Evolutionary conservation across 2,113 vertebrate species (phyloP).

Genomic region (Caranx melampygus): DNA sequence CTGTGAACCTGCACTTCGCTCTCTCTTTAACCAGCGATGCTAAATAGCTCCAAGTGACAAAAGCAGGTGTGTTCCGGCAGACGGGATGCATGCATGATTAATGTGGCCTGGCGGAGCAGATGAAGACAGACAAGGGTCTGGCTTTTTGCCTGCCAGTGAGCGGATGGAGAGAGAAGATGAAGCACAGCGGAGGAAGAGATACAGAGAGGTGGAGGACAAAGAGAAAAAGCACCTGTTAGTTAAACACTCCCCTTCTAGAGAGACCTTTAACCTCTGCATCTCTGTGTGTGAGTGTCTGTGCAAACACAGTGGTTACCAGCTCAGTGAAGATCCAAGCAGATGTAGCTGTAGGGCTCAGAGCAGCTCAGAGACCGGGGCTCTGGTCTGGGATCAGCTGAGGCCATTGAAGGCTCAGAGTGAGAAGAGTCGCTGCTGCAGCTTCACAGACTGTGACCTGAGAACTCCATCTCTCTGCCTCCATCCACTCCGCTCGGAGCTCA

Average conservation of each 20-base stretch:
- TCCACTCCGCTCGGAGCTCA: background rate
- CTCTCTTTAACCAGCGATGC: constrained; percentile 60
- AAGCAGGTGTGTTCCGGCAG: constrained; percentile 53
- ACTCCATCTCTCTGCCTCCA: background rate
- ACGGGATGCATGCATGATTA: constrained; percentile 54
- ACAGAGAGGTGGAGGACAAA: background rate
- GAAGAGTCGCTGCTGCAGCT: background rate
- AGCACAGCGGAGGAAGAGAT: background rate
- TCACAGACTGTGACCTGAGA: background rate
- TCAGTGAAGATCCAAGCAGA: background rate
- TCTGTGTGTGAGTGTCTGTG: constrained; percentile 14
- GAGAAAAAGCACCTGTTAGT: constrained; percentile 38
- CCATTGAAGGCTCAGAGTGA: background rate
- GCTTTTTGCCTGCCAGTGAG: background rate
- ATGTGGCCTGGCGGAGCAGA: constrained; percentile 38
- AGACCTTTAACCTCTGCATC: constrained; percentile 24
- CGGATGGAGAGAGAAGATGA: background rate
- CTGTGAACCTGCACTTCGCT: constrained; percentile 7
- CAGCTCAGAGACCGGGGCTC: background rate
- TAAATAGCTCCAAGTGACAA: constrained; percentile 63
- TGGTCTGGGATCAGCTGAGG: constrained; percentile 33
- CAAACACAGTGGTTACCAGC: background rate
- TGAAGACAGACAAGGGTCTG: constrained; percentile 27
- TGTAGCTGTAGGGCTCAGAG: constrained; percentile 6
- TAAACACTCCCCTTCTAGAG: background rate